Percentiles rank a stretch among this genome's conserved stretches.
phyloP scores from a whole-genome alignment of 1,140 invertebrate species.

The Steinernema khuongi region DNA sequence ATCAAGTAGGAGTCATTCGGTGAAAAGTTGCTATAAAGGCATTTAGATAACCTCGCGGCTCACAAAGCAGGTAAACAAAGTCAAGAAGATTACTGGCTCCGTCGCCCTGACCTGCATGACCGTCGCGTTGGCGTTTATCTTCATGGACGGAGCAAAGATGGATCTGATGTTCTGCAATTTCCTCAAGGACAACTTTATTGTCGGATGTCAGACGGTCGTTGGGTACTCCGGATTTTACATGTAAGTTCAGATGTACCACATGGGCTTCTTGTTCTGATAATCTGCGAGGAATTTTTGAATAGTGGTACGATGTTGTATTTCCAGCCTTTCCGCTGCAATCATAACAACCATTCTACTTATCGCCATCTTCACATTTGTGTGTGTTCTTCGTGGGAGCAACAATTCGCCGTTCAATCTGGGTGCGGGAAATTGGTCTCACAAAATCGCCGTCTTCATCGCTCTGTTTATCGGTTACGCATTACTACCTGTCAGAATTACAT shows the following conservation, averaged over 20 bases:
- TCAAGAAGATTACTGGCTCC: conserved; percentile 8
- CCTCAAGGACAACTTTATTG: not conserved
- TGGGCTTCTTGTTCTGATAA: too few relatives aligned
- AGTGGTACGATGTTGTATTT: not conserved
- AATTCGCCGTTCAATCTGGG: not conserved
- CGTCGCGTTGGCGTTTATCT: not conserved
- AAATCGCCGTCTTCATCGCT: conserved; percentile 5
- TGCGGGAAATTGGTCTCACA: not conserved
- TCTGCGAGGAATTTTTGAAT: too few relatives aligned
- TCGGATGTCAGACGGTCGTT: not conserved
- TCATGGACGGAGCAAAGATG: conserved; percentile 5
- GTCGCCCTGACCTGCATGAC: not conserved
- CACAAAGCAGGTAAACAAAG: not conserved
- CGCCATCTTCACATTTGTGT: too few relatives aligned
- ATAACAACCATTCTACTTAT: not conserved
- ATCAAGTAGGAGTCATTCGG: not conserved
- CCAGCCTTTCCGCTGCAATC: not conserved
- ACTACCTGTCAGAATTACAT: not conserved
- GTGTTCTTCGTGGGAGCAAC: too few relatives aligned
- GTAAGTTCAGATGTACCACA: too few relatives aligned
- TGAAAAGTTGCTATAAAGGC: not conserved
- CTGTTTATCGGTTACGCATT: not conserved
- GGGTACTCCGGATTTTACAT: not conserved
- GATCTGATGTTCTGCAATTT: conserved; percentile 10
- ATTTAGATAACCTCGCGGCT: not conserved